Evolutionary conservation across 2,888 invertebrate genomes (phyloP).

Genomic region (Tinea pellionella): DNA sequence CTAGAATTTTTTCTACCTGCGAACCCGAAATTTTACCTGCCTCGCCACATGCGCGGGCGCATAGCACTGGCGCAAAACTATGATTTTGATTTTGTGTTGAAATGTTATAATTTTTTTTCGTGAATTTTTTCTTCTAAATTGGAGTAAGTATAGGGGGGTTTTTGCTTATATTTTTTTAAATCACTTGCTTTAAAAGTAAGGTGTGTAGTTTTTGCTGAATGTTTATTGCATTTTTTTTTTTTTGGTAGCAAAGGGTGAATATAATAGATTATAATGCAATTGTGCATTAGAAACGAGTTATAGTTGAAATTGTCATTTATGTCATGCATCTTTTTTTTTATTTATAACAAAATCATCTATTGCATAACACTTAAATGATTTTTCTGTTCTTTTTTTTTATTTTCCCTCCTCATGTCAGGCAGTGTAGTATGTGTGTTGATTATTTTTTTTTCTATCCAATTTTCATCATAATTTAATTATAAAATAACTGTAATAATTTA

Average conservation of each 20-base stretch:
- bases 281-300: neutral
- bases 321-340: no score
- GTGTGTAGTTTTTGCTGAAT: conserved; percentile 11
- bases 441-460: no score
- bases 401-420: no score
- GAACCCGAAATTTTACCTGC: conserved; percentile 40
- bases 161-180: conserved; percentile 59
- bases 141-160: conserved; percentile 31
- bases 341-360: no score
- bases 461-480: no score
- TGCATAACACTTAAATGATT: no score
- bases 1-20: conserved; percentile 65
- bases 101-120: neutral
- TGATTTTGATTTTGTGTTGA: neutral
- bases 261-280: neutral
- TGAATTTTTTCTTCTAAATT: neutral
- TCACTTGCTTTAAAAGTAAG: conserved; percentile 22
- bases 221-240: conserved; percentile 13
- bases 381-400: no score
- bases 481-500: no score
- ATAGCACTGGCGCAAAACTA: conserved; percentile 9
- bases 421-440: no score
- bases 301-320: no score
- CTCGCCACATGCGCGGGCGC: conserved; percentile 2
- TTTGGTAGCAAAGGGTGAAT: conserved; percentile 3